phyloP scores from a whole-genome alignment of 2,888 invertebrate species.

The Trileptium ribeirensis region DNA sequence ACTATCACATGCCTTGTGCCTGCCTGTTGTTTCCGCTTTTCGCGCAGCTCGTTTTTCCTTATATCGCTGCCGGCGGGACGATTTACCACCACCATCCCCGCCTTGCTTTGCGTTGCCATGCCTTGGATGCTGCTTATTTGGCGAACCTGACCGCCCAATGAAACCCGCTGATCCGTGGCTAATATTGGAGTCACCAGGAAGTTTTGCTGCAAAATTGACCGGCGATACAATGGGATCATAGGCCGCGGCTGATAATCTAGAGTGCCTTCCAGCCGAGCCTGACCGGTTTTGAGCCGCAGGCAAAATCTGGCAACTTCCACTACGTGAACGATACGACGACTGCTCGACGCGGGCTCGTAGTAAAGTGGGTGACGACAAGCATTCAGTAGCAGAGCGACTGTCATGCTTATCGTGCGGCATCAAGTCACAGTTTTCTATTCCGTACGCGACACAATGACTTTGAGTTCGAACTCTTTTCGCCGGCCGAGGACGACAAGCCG shows the following conservation, averaged over 20 bases:
- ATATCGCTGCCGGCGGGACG: too few species aligned
- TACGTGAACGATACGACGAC: neutral
- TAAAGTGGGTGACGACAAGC: neutral
- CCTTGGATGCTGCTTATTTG: too few species aligned
- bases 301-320: neutral
- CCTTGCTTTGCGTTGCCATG: too few species aligned
- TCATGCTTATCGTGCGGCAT: too few species aligned
- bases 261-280: neutral
- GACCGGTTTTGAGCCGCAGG: neutral
- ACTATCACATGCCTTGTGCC: too few species aligned
- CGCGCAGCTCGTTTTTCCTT: too few species aligned
- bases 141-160: too few species aligned
- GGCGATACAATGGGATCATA: conserved; percentile 86
- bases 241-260: neutral
- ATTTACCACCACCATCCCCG: too few species aligned
- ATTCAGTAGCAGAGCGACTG: neutral
- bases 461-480: neutral
- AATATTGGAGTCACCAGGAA: neutral
- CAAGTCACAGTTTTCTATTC: neutral
- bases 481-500: neutral
- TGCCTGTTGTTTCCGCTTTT: too few species aligned
- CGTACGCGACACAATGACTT: neutral
- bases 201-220: conserved; percentile 47
- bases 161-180: too few species aligned
- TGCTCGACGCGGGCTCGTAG: neutral